These are phyloP conservation scores for Oryctes rhinoceros DNA, from an alignment of 1,140 invertebrate genomes.

Conservation along the genomic window DNA sequence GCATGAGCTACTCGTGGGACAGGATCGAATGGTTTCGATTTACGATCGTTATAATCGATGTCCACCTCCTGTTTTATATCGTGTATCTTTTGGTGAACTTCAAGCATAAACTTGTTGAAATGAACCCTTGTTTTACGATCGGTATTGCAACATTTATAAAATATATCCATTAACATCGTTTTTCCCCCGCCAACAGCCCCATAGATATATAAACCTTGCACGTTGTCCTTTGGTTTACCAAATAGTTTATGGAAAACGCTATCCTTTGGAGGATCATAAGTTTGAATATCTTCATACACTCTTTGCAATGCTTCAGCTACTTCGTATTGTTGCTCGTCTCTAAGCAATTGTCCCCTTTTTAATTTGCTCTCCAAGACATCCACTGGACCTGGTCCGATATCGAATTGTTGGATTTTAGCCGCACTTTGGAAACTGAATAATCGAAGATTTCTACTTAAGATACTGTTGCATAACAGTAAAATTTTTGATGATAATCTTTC, in stretches of 20 bases:
- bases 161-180: slow-evolving; percentile 99
- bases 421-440: slow-evolving; percentile 31
- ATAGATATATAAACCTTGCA: slow-evolving; percentile 83
- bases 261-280: slow-evolving; percentile 67
- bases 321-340: slow-evolving; percentile 76
- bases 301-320: slow-evolving; percentile 74
- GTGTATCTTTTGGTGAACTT: slow-evolving; percentile 90
- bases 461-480: slow-evolving; percentile 14
- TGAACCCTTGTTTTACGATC: slow-evolving; percentile 85
- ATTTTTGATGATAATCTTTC: background rate
- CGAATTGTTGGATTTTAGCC: slow-evolving; percentile 16
- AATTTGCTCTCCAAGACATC: slow-evolving; percentile 68
- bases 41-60: slow-evolving; percentile 71
- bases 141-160: slow-evolving; percentile 82
- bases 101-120: slow-evolving; percentile 98
- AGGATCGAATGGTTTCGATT: slow-evolving; percentile 87
- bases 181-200: slow-evolving; percentile 93
- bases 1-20: slow-evolving; percentile 91
- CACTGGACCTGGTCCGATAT: slow-evolving; percentile 49
- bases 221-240: slow-evolving; percentile 63
- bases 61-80: slow-evolving; percentile 77
- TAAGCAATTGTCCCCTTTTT: slow-evolving; percentile 66
- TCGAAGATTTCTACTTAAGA: slow-evolving; percentile 1
- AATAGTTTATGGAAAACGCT: slow-evolving; percentile 62
- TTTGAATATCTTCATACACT: slow-evolving; percentile 72